phyloP scores from a whole-genome alignment of 2,113 vertebrate species.

The Ceuthmochares aereus region DNA sequence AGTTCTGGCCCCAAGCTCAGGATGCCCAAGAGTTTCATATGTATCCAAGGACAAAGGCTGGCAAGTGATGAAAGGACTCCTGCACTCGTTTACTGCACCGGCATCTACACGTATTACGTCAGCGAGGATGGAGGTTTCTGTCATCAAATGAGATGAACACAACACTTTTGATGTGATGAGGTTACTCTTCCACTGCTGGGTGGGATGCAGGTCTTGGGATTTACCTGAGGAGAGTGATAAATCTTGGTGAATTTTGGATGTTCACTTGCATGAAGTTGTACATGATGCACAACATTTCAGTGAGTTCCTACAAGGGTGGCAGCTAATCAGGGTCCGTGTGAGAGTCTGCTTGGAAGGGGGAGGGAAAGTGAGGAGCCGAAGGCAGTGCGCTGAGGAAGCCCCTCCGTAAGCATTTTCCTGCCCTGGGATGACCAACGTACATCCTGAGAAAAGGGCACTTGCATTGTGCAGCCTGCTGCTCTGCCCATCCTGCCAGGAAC shows the following conservation, averaged over 20 bases:
- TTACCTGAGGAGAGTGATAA: background rate
- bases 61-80: slow-evolving; percentile 69
- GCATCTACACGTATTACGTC: rapidly evolving
- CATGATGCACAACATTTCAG: rapidly evolving
- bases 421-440: slow-evolving; percentile 60
- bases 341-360: background rate
- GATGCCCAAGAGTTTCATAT: slow-evolving; percentile 22
- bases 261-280: rapidly evolving
- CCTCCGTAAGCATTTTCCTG: slow-evolving; percentile 61
- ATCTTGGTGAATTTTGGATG: rapidly evolving
- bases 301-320: background rate
- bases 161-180: background rate
- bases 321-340: background rate
- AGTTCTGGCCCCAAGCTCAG: background rate
- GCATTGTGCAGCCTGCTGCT: slow-evolving; percentile 17
- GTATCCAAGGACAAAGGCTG: slow-evolving; percentile 33
- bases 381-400: slow-evolving; percentile 52
- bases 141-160: background rate
- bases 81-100: background rate
- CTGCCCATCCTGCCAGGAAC: slow-evolving; percentile 74
- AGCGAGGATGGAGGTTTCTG: background rate
- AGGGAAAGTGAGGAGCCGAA: background rate
- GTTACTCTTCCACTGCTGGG: rapidly evolving
- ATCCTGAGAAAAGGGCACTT: slow-evolving; percentile 66
- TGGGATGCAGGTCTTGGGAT: background rate